Conservation (phyloP, 2,797 vertebrate species). For the Echeneis naucrates region DNA sequence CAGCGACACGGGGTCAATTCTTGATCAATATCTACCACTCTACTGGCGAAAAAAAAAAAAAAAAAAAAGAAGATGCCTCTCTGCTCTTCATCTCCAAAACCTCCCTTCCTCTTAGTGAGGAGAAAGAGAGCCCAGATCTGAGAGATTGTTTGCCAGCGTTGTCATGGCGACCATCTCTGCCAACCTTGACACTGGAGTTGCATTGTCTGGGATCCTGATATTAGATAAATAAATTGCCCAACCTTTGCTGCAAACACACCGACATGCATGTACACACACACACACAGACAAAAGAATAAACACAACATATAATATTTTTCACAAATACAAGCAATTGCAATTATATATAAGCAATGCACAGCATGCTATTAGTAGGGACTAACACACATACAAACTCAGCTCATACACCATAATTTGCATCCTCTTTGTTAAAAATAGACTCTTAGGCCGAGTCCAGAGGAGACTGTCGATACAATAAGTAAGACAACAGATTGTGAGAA, state of each 20-base stretch:
- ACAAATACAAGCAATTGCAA: not conserved
- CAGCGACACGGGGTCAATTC: constrained; percentile 81
- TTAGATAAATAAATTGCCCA: constrained; percentile 65
- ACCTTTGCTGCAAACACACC: constrained; percentile 38
- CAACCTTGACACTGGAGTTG: constrained; percentile 74
- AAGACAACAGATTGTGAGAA: constrained; percentile 76
- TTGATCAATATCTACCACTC: constrained; percentile 85
- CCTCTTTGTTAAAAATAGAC: constrained; percentile 60
- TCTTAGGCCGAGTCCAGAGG: constrained; percentile 54
- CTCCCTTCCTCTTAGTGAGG: constrained; percentile 47
- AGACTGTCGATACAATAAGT: constrained; percentile 68
- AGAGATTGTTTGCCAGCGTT: constrained; percentile 82
- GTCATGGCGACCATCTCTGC: constrained; percentile 76
- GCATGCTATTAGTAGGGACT: constrained; percentile 11
- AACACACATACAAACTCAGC: constrained; percentile 21
- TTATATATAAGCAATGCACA: not conserved
- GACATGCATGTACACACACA: not conserved
- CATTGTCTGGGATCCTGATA: constrained; percentile 74
- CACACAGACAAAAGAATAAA: not conserved
- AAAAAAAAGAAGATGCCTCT: constrained; percentile 32
- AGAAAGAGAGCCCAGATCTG: constrained; percentile 56
- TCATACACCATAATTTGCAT: constrained; percentile 30
- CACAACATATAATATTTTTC: not conserved
- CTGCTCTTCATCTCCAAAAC: constrained; percentile 60
- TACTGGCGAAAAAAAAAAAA: constrained; percentile 51